phyloP scores from a whole-genome alignment of 2,113 vertebrate genomes.

The Scatophagus argus region DNA sequence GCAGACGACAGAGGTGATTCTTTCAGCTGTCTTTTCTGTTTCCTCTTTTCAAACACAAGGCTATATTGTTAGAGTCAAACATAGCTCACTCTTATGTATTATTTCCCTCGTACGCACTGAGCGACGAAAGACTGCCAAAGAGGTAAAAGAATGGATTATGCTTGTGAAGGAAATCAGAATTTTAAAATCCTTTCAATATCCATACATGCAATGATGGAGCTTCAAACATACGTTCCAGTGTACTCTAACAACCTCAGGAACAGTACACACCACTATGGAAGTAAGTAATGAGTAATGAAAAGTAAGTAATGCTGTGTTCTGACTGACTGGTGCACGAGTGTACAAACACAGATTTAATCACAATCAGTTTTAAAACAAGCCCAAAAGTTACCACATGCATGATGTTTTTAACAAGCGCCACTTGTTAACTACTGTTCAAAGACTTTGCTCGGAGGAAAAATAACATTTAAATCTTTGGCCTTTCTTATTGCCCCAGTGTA shows the following conservation, averaged over 20 bases:
- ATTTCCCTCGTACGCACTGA: conserved; percentile 29
- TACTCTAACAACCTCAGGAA: conserved; percentile 6
- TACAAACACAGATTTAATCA: conserved; percentile 24
- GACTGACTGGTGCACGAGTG: conserved; percentile 31
- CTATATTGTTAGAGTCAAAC: conserved; percentile 57
- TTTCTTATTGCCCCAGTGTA: conserved; percentile 44
- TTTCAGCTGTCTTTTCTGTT: conserved; percentile 57
- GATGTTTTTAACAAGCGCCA: conserved; percentile 65
- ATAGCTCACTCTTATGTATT: conserved; percentile 42
- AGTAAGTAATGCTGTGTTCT: conserved; percentile 29
- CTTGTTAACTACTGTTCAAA: conserved; percentile 58
- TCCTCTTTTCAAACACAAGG: conserved; percentile 52
- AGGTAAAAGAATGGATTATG: conserved; percentile 13
- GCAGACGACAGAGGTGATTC: conserved; percentile 60
- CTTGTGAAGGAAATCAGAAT: conserved; percentile 38
- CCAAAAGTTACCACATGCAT: conserved; percentile 20
- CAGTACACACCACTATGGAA: conserved; percentile 3
- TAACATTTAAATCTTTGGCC: conserved; percentile 38
- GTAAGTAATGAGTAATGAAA: no score
- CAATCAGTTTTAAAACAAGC: conserved; percentile 52
- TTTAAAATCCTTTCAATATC: conserved; percentile 64
- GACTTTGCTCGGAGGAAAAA: conserved; percentile 40
- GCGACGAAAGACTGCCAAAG: neutral
- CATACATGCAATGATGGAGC: conserved; percentile 28
- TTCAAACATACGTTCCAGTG: conserved; percentile 7